Evolutionary conservation across 2,888 invertebrate species (phyloP).

Genomic region (Linnaemya vulpina): DNA sequence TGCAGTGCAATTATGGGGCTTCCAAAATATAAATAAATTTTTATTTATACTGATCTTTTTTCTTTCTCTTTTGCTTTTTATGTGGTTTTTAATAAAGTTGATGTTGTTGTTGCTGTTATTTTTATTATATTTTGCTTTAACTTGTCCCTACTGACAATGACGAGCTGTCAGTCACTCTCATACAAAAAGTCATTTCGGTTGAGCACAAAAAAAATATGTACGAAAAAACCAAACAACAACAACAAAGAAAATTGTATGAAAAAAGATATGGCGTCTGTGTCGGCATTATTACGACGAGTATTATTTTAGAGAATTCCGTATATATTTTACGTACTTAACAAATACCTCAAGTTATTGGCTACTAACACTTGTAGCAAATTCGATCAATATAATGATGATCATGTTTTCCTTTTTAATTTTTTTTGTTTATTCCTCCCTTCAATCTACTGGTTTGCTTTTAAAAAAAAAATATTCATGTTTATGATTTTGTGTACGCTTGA

Average conservation of each 20-base stretch:
- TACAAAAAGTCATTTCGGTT: slow-evolving; percentile 70
- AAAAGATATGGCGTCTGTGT: slow-evolving; percentile 68
- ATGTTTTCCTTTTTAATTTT: slow-evolving; percentile 10
- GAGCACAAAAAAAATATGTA: slow-evolving; percentile 62
- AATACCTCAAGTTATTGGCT: slow-evolving; percentile 27
- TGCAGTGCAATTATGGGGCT: slow-evolving; percentile 31
- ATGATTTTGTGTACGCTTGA: slow-evolving; percentile 34
- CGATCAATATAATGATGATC: slow-evolving; percentile 54
- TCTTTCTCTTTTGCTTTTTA: slow-evolving; percentile 4
- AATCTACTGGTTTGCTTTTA: neutral
- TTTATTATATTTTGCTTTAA: slow-evolving; percentile 60
- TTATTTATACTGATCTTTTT: slow-evolving; percentile 1
- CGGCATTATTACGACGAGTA: slow-evolving; percentile 62
- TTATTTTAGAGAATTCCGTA: slow-evolving; percentile 38
- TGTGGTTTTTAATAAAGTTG: slow-evolving; percentile 50
- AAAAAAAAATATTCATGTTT: slow-evolving; percentile 17
- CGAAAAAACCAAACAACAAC: neutral
- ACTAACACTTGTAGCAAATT: slow-evolving; percentile 43
- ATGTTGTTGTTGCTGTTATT: slow-evolving; percentile 53
- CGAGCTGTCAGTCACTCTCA: slow-evolving; percentile 74
- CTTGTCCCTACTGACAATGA: slow-evolving; percentile 75
- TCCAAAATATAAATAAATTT: slow-evolving; percentile 8
- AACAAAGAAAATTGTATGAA: neutral
- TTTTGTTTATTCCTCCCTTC: slow-evolving; percentile 20
- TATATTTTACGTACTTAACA: slow-evolving; percentile 28